Conservation (phyloP, 2,113 vertebrate species). For the Oplegnathus fasciatus region DNA sequence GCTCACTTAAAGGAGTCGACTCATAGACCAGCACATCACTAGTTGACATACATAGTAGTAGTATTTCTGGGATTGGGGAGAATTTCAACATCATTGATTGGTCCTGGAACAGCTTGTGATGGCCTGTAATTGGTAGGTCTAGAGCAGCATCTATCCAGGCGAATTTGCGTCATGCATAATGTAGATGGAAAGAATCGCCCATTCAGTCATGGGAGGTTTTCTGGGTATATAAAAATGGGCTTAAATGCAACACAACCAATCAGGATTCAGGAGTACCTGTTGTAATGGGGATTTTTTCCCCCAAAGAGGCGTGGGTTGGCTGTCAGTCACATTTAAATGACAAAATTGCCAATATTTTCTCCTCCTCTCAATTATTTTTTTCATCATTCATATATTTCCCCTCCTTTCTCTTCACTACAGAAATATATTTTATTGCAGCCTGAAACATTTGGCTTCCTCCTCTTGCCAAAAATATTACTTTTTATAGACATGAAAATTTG, state of each 20-base stretch:
- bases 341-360: conserved; percentile 6
- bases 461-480: not conserved
- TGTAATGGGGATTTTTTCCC: not conserved
- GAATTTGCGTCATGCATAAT: not conserved
- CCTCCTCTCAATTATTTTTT: not conserved
- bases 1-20: no score
- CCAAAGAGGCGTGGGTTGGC: not conserved
- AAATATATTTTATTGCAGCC: not conserved
- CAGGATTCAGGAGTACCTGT: not conserved
- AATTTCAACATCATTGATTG: not conserved
- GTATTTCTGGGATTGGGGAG: not conserved
- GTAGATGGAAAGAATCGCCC: not conserved
- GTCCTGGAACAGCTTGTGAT: not conserved
- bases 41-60: no score
- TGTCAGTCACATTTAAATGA: conserved; percentile 16
- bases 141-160: not conserved
- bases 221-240: no score
- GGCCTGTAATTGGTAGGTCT: not conserved
- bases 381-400: not conserved
- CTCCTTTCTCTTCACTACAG: not conserved
- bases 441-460: not conserved
- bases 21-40: no score
- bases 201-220: not conserved
- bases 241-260: not conserved
- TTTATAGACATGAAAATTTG: conserved; percentile 18